Evolutionary conservation across 2,113 vertebrate genomes (phyloP).

Genomic region (Grammomys dolichurus): DNA sequence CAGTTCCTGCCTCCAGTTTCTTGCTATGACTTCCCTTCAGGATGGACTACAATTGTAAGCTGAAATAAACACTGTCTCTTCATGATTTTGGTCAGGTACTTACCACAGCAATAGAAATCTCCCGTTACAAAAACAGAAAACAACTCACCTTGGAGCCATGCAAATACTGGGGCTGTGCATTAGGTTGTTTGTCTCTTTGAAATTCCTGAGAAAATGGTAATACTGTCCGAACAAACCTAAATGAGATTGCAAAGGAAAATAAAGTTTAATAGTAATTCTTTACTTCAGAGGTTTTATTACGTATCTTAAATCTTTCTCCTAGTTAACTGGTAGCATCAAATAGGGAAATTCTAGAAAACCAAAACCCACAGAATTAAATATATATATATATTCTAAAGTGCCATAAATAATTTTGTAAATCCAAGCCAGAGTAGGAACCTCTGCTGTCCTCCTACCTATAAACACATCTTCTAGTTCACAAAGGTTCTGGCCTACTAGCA

Average conservation of each 20-base stretch:
- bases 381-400: background rate
- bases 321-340: background rate
- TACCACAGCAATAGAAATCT: background rate
- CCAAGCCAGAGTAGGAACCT: background rate
- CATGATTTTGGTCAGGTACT: background rate
- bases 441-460: fast-evolving
- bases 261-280: background rate
- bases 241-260: background rate
- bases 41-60: background rate
- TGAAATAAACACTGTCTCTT: background rate
- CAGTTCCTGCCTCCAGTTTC: background rate
- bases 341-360: background rate
- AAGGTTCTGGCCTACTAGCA: fast-evolving
- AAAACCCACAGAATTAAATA: background rate
- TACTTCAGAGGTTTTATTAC: background rate
- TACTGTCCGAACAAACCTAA: conserved; percentile 93
- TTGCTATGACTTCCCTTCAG: background rate
- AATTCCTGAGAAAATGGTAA: conserved; percentile 94
- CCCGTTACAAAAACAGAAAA: background rate
- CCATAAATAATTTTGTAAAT: background rate
- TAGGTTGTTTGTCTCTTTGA: conserved; percentile 95
- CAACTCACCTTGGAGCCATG: conserved; percentile 92
- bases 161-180: conserved; percentile 93
- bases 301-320: background rate
- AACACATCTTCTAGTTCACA: background rate